These are phyloP conservation scores for Verasper variegatus DNA, from an alignment of 2,113 vertebrate genomes.

Conservation along the genomic window DNA sequence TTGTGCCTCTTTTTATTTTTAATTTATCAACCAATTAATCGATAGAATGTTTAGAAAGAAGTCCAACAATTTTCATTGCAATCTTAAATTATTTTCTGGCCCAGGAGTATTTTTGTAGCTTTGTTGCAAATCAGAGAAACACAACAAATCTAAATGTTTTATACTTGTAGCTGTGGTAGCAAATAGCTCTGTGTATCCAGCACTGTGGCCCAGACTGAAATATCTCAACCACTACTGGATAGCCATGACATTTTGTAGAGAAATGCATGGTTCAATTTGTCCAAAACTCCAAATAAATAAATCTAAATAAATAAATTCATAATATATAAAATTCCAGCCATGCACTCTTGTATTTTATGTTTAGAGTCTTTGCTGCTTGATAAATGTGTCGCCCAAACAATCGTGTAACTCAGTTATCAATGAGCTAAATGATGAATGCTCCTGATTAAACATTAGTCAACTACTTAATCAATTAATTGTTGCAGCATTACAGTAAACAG, in stretches of 20 bases:
- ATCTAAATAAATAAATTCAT: not conserved
- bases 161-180: too few relatives aligned
- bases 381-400: not conserved
- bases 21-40: too few relatives aligned
- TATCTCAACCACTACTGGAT: not conserved
- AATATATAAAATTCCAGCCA: not conserved
- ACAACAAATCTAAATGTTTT: not conserved
- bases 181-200: not conserved
- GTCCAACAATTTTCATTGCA: too few relatives aligned
- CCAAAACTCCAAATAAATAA: not conserved
- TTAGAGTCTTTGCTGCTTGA: not conserved
- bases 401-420: not conserved
- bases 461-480: not conserved
- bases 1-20: too few relatives aligned
- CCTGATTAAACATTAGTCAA: not conserved
- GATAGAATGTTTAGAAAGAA: too few relatives aligned
- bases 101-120: not conserved
- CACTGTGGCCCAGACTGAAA: not conserved
- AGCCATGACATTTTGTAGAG: not conserved
- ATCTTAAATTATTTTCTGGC: too few relatives aligned
- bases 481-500: not conserved
- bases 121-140: not conserved
- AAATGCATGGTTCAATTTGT: not conserved
- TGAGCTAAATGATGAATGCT: not conserved
- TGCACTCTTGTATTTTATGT: not conserved